Percentiles rank a stretch among this genome's conserved stretches.
These are phyloP conservation scores for Psittacus erithacus DNA, from an alignment of 2,113 vertebrate genomes.

Conservation along the genomic window DNA sequence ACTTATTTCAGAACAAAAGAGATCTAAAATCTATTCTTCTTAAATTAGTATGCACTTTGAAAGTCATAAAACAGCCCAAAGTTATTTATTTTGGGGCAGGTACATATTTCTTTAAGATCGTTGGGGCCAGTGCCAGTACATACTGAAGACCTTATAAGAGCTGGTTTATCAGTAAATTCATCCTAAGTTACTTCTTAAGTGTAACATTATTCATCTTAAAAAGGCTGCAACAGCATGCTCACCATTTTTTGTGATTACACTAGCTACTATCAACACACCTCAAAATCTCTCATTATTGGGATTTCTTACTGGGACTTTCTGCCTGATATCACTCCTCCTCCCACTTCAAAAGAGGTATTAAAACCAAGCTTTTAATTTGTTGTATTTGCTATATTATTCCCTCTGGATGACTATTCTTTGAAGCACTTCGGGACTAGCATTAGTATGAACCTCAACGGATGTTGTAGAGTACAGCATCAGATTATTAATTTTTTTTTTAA, in stretches of 20 bases:
- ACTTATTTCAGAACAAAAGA: not conserved
- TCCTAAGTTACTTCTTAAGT: conserved; percentile 57
- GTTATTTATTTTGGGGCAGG: not conserved
- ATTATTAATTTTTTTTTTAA: not conserved
- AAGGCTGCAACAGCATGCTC: conserved; percentile 14
- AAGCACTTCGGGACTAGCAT: not conserved
- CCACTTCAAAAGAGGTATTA: not conserved
- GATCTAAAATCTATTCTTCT: not conserved
- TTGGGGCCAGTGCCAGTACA: not conserved
- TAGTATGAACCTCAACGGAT: not conserved
- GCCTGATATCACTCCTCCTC: not conserved
- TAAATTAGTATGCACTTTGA: conserved; percentile 22
- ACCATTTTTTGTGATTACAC: not conserved
- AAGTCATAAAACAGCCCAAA: not conserved
- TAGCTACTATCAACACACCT: conserved; percentile 42
- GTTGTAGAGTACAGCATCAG: not conserved
- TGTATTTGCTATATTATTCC: not conserved
- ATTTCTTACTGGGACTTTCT: not conserved
- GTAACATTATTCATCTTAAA: conserved; percentile 64
- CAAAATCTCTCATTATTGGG: conserved; percentile 31
- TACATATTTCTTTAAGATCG: conserved; percentile 10
- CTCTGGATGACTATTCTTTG: not conserved
- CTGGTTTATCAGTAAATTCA: conserved; percentile 62
- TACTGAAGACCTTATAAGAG: conserved; percentile 6
- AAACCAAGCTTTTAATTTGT: not conserved